Conservation (phyloP, 1,140 invertebrate species). For the Cyrtorhinus lividipennis region DNA sequence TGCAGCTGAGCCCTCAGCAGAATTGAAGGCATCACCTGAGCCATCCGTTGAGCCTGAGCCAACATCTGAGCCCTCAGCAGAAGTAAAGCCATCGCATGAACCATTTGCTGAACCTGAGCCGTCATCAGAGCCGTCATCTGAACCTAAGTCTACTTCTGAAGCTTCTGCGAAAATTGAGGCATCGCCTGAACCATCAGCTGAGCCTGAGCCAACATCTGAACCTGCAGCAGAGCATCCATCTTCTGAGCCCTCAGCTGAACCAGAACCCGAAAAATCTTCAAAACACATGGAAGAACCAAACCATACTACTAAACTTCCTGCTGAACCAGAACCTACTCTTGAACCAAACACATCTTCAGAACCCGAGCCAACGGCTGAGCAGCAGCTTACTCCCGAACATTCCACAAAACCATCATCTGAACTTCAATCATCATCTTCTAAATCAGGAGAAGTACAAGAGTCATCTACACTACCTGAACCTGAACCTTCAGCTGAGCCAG, state of each 20-base stretch:
- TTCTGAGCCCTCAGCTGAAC: no score
- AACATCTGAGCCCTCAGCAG: conserved; percentile 26
- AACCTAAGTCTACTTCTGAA: conserved; percentile 8
- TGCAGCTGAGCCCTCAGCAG: conserved; percentile 23
- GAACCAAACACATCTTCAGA: conserved; percentile 25
- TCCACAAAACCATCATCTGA: conserved; percentile 24
- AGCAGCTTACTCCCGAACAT: conserved; percentile 25
- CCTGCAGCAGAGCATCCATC: conserved; percentile 25
- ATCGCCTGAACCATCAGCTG: conserved; percentile 25
- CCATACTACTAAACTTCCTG: no score
- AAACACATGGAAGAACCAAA: conserved; percentile 26
- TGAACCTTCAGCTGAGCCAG: conserved; percentile 15
- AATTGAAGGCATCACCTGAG: conserved; percentile 27
- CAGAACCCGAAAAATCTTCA: no score
- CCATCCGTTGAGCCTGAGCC: conserved; percentile 19
- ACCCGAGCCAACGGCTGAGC: conserved; percentile 27
- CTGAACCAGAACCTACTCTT: conserved; percentile 26
- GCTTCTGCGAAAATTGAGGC: conserved; percentile 18
- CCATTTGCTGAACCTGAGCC: conserved; percentile 21
- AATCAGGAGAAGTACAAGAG: no score
- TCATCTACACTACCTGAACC: conserved; percentile 22
- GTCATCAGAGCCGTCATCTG: conserved; percentile 20
- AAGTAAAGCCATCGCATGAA: conserved; percentile 25
- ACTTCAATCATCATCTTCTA: conserved; percentile 20
- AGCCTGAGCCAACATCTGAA: conserved; percentile 22